Base-by-base conservation (phyloP, 1,140 invertebrate genomes). In the Homalodisca vitripennis region DNA sequence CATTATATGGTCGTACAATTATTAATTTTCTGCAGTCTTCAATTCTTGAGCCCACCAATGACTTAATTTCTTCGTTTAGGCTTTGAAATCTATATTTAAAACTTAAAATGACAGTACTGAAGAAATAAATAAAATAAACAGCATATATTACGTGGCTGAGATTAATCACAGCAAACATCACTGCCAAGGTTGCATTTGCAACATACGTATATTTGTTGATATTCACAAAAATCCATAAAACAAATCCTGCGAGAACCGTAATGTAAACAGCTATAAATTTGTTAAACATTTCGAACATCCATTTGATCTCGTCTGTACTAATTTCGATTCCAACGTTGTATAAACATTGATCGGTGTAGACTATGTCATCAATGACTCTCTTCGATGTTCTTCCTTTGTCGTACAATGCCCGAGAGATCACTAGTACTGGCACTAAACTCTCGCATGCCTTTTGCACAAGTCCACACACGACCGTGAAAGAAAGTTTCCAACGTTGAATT, bases 51-150 rank as follows among this genome's bases (percentile, higher is more conserved):
- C 3, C 3, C 22, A 3, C 2, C 17, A 51, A 20, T 22, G 22
- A n/a, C n/a, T n/a, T 51, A 22, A 51, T 51, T 51, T 51, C 48
- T 51, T 51, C 48, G n/a, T 51, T 51, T 51, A 51, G n/a, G 3
- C 14, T 22, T 20, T 51, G 48, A 51, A 51, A 51, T n/a, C 48
- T 6, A 51, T 51, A 51, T 51, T 51, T 51, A 12, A 51, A 51
- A n/a, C 17, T 51, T 6, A 3, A 10, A 6, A 51, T n/a, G 3
- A n/a, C 48, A 3, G 48, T 20, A n/a, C 48, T 20, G 22, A 51
- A 51, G n/a, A 20, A 51, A 22, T 51, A 51, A 3, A 22, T 20
- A 3, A 51, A 20, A 22, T 51, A 51, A 51, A 51, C 22, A 20
- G 6, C 3, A 20, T 51, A 51, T 3, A 51, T n/a, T n/a, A n/a